Percentiles rank a stretch among this genome's conserved stretches.
Evolutionary conservation across 2,888 invertebrate species (phyloP).

Genomic region (Ochropleura leucogaster): DNA sequence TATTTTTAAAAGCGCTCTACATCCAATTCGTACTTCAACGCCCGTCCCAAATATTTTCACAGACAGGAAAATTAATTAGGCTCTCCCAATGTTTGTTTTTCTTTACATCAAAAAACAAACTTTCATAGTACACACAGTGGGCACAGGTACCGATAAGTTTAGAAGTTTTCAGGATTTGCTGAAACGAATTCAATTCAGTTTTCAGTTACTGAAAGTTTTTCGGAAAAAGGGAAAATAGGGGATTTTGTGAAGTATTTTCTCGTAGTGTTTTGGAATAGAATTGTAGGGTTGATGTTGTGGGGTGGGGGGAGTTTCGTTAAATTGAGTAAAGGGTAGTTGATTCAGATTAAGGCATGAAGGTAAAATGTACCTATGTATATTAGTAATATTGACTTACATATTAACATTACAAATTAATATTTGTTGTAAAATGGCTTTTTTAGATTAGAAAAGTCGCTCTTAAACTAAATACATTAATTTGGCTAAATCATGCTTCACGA

Average conservation of each 20-base stretch:
- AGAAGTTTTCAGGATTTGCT: slow-evolving; percentile 37
- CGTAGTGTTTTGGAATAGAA: slow-evolving; percentile 44
- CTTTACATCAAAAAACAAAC: slow-evolving; percentile 39
- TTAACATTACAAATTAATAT: not conserved
- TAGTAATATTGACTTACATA: not conserved
- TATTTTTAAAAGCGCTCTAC: slow-evolving; percentile 8
- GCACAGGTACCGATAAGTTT: slow-evolving; percentile 44
- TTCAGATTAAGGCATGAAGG: not conserved
- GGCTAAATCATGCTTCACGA: not conserved
- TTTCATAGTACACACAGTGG: slow-evolving; percentile 12
- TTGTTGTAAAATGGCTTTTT: not conserved
- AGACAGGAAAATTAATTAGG: slow-evolving; percentile 52
- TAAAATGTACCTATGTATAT: not conserved
- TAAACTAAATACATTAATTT: not conserved
- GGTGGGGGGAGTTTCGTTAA: not conserved
- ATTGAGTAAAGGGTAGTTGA: not conserved
- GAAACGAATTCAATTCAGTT: slow-evolving; percentile 60
- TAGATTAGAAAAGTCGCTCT: not conserved
- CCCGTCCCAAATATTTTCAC: slow-evolving; percentile 35
- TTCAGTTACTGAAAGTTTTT: slow-evolving; percentile 58
- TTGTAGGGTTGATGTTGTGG: slow-evolving; percentile 14
- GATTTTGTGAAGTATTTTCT: slow-evolving; percentile 30
- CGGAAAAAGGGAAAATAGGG: slow-evolving; percentile 37
- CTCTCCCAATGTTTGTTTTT: slow-evolving; percentile 43
- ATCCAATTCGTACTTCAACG: slow-evolving; percentile 7